These are phyloP conservation scores for Sandelia bainsii DNA, from an alignment of 2,797 vertebrate species.

Conservation along the genomic window DNA sequence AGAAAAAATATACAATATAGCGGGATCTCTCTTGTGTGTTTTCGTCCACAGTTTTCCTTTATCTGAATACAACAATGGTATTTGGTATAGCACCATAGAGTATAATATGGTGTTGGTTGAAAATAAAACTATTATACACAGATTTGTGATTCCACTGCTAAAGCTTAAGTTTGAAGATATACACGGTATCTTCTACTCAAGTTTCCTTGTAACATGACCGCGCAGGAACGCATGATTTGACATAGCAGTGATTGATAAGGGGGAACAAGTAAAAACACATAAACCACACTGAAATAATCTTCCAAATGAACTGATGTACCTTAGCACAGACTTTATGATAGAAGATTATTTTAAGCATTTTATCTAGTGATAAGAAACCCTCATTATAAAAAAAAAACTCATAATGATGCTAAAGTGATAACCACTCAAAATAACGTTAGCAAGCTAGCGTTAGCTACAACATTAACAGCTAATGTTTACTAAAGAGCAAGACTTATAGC, in stretches of 20 bases:
- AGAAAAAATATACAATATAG: neutral
- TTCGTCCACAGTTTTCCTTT: neutral
- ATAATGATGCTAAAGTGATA: neutral
- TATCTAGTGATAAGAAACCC: neutral
- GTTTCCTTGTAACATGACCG: neutral
- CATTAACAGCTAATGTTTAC: slow-evolving; percentile 46
- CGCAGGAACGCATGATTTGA: neutral
- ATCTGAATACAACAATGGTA: no score
- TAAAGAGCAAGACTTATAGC: slow-evolving; percentile 30
- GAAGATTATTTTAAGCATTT: neutral
- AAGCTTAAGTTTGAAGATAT: neutral
- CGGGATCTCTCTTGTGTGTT: neutral
- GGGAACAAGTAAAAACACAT: neutral
- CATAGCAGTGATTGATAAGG: neutral
- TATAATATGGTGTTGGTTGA: neutral
- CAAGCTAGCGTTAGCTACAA: slow-evolving; percentile 2
- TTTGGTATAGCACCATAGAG: neutral
- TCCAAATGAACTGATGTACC: no score
- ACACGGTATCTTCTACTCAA: neutral
- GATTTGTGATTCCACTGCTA: neutral
- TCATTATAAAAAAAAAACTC: no score
- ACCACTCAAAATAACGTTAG: neutral
- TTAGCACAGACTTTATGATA: neutral
- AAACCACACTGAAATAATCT: neutral
- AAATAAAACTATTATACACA: neutral